phyloP scores from a whole-genome alignment of 1,140 invertebrate species.

The Orchesella cincta region DNA sequence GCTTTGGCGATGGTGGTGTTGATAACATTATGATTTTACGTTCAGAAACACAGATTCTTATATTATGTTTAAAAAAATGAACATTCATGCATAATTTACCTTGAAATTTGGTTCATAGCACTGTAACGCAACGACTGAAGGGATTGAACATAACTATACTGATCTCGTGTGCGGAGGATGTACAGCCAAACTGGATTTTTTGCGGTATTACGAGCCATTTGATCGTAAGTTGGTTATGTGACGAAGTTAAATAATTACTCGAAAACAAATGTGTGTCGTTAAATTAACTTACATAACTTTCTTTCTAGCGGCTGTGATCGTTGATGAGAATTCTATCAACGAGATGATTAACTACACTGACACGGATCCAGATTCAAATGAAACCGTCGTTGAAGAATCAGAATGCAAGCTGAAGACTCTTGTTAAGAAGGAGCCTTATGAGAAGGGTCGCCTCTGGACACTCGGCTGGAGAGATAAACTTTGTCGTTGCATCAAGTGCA shows the following conservation, averaged over 20 bases:
- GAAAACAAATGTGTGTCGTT: too few species aligned
- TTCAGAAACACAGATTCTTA: neutral
- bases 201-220: slow-evolving; percentile 4
- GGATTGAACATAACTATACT: slow-evolving; percentile 14
- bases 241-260: too few species aligned
- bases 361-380: neutral
- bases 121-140: neutral
- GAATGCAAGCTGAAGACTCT: neutral
- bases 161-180: neutral
- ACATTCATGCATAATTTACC: neutral
- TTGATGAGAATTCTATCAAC: neutral
- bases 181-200: neutral
- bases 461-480: slow-evolving; percentile 2
- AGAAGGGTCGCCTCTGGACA: neutral
- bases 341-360: neutral
- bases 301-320: neutral
- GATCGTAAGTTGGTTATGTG: slow-evolving; percentile 2
- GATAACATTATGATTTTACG: too few species aligned
- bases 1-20: too few species aligned
- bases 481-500: neutral
- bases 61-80: neutral
- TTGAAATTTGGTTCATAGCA: neutral
- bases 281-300: too few species aligned
- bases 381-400: neutral
- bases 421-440: neutral